Conservation (phyloP, 1,140 invertebrate species). For the Euwallacea similis region DNA sequence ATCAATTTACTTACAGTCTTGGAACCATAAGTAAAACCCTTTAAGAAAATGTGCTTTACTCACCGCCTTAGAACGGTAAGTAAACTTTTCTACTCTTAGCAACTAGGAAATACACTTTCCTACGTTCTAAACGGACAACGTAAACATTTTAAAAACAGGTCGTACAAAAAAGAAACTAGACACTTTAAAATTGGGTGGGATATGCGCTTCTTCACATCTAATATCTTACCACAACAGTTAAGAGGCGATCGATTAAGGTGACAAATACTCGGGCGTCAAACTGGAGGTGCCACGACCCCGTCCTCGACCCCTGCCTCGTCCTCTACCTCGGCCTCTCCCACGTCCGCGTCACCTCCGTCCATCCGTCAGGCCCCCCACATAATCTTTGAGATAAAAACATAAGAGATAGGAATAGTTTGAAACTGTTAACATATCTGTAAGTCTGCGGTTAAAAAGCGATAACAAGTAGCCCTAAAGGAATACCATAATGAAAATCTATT, state of each 20-base stretch:
- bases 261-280: constrained; percentile 50
- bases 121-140: background rate
- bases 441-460: too few species aligned
- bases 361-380: constrained; percentile 65
- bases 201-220: background rate
- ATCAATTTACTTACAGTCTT: too few species aligned
- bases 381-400: constrained; percentile 14
- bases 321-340: constrained; percentile 69
- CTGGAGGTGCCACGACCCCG: constrained; percentile 49
- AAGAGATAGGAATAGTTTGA: too few species aligned
- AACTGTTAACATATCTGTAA: too few species aligned
- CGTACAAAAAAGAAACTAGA: background rate
- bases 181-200: background rate
- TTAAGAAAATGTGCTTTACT: too few species aligned
- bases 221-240: background rate
- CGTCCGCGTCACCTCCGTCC: constrained; percentile 71
- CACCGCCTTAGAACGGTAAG: background rate
- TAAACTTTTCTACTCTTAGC: background rate
- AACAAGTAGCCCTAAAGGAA: too few species aligned
- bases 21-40: too few species aligned
- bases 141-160: background rate
- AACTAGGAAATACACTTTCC: background rate
- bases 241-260: constrained; percentile 52
- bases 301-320: constrained; percentile 66
- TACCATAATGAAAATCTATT: too few species aligned